These are phyloP conservation scores for Ctenopoma multispine DNA, from an alignment of 2,797 vertebrate species.

Conservation along the genomic window DNA sequence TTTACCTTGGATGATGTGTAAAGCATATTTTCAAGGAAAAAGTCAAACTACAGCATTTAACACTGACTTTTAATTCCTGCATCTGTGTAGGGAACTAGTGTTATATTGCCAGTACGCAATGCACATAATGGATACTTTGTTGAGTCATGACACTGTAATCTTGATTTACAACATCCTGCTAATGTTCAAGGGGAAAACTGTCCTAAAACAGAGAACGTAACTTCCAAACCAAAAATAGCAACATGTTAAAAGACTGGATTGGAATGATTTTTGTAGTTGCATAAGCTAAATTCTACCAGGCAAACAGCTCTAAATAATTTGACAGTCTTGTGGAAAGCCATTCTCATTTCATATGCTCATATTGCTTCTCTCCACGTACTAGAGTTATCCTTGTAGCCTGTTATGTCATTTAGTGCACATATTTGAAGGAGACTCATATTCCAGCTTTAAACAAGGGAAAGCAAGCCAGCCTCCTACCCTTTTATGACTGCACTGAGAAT, in stretches of 20 bases:
- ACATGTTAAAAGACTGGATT: conserved; percentile 21
- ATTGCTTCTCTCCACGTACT: conserved; percentile 25
- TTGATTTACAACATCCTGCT: conserved; percentile 1
- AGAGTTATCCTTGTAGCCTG: conserved; percentile 49
- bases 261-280: conserved; percentile 27
- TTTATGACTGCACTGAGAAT: conserved; percentile 46
- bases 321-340: conserved; percentile 40
- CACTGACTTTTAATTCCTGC: not conserved
- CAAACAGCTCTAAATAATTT: conserved; percentile 63
- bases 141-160: not conserved
- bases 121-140: not conserved
- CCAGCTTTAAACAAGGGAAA: conserved; percentile 58
- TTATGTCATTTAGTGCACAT: conserved; percentile 60
- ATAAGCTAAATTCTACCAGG: conserved; percentile 31
- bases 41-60: not conserved
- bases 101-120: not conserved
- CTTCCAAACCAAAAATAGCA: conserved; percentile 22
- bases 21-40: not conserved
- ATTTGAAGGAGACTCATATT: conserved; percentile 60
- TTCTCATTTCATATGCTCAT: conserved; percentile 48
- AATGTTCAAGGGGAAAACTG: conserved; percentile 11
- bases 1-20: not conserved
- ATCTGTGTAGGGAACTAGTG: not conserved
- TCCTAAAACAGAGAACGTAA: conserved; percentile 16
- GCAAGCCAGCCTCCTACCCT: conserved; percentile 15